Conservation (phyloP, 2,113 vertebrate genomes). For the Triplophysa rosa region DNA sequence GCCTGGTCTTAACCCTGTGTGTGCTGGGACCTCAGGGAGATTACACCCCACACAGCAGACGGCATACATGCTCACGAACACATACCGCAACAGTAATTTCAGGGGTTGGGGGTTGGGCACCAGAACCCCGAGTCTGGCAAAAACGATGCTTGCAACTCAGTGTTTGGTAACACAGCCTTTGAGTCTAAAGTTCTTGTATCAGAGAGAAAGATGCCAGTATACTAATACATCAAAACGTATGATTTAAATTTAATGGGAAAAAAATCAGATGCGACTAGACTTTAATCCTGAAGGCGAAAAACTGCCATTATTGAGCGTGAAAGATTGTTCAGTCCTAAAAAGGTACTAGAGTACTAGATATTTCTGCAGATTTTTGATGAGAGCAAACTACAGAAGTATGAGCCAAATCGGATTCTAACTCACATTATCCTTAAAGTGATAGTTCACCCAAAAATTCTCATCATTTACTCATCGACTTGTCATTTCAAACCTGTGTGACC, state of each 20-base stretch:
- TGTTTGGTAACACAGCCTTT: conserved; percentile 10
- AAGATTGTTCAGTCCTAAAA: too few relatives aligned
- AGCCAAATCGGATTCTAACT: too few relatives aligned
- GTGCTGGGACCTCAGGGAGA: conserved; percentile 71
- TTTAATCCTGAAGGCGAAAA: not conserved
- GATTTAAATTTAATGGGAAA: conserved; percentile 4
- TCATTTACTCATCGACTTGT: too few relatives aligned
- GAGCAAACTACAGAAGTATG: too few relatives aligned
- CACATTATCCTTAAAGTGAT: too few relatives aligned
- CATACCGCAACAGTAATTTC: conserved; percentile 20
- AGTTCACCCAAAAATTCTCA: too few relatives aligned
- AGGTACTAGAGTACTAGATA: too few relatives aligned
- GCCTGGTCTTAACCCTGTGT: conserved; percentile 73
- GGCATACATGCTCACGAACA: conserved; percentile 55
- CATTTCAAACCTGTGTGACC: too few relatives aligned
- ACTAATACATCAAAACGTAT: not conserved
- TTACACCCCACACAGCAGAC: conserved; percentile 69
- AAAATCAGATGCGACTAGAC: not conserved
- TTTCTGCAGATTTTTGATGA: too few relatives aligned
- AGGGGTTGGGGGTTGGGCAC: not conserved
- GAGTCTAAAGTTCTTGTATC: not conserved
- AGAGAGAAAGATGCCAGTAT: not conserved
- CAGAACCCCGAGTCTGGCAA: conserved; percentile 22
- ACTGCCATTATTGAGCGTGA: not conserved
- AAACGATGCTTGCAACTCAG: conserved; percentile 26